These are phyloP conservation scores for Latrodectus hesperus DNA, from an alignment of 2,888 invertebrate genomes.

Conservation along the genomic window DNA sequence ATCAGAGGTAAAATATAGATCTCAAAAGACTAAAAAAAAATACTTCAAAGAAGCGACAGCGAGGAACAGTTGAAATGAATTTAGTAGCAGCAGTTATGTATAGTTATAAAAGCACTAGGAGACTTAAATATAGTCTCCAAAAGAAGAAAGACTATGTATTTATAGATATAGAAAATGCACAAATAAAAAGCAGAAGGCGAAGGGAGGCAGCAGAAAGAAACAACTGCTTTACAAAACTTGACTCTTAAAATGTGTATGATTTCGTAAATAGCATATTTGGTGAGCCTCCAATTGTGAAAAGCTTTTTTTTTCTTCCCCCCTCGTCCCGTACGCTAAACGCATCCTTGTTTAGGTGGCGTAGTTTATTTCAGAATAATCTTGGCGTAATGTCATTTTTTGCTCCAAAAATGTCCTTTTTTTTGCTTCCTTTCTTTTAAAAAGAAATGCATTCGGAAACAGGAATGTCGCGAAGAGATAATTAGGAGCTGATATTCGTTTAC, in stretches of 20 bases:
- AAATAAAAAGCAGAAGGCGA: conserved; percentile 58
- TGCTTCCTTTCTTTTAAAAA: too few relatives aligned
- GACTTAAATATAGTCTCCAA: conserved; percentile 55
- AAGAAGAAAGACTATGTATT: conserved; percentile 59
- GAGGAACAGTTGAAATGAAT: not conserved
- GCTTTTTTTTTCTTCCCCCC: conserved; percentile 20
- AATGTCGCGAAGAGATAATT: too few relatives aligned
- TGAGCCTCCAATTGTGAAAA: conserved; percentile 61
- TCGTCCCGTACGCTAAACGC: conserved; percentile 15
- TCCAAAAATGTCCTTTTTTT: not conserved
- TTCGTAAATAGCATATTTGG: conserved; percentile 68
- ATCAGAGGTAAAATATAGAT: not conserved
- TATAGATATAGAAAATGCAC: conserved; percentile 66
- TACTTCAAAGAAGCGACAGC: not conserved
- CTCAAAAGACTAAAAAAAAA: not conserved
- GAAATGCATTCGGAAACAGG: too few relatives aligned
- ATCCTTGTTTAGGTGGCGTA: conserved; percentile 48
- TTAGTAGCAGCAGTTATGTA: conserved; percentile 51
- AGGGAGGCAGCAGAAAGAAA: conserved; percentile 45
- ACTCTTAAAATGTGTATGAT: conserved; percentile 63
- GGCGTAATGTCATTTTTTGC: conserved; percentile 32
- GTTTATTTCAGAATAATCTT: conserved; percentile 62
- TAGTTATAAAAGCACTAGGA: conserved; percentile 61
- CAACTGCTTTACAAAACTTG: conserved; percentile 63
- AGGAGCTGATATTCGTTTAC: too few relatives aligned